Evolutionary conservation across 1,140 invertebrate genomes (phyloP), one percentile per base, ranked within the genome.

Genomic region (Sitophilus oryzae): DNA sequence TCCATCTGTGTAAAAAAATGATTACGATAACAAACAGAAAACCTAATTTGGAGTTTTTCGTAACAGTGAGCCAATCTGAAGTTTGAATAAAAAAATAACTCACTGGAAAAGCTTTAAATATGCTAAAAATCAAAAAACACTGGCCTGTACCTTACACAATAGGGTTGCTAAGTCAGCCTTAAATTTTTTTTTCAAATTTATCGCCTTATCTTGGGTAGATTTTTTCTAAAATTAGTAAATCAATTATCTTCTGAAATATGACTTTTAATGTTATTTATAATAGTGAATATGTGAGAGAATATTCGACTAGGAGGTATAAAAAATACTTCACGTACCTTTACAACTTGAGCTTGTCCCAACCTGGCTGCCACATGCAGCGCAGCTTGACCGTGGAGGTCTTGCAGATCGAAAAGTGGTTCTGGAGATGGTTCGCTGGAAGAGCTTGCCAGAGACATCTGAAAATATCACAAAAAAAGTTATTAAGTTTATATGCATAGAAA

Each of bases 281-380:
- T n/a, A n/a, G n/a, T n/a, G n/a, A n/a, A n/a, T n/a, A n/a, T n/a
- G n/a, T n/a, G n/a, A n/a, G n/a, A n/a, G n/a, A n/a, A n/a, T n/a
- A n/a, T n/a, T n/a, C n/a, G n/a, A n/a, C n/a, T n/a, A n/a, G n/a
- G n/a, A n/a, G n/a, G n/a, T n/a, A n/a, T n/a, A n/a, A n/a, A n/a
- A n/a, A n/a, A n/a, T n/a, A n/a, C n/a, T n/a, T n/a, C n/a, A 54
- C 41, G 47, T 59, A 78, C 73, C 57, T 83, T 85, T 18, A 89
- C 86, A 15, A 86, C 81, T 43, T 81, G 79, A 6, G 82, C 79
- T 64, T 93, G 88, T 23, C 83, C 93, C 65, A 89, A 84, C 20
- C 89, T 76, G 1, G 90, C 87, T 1, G 90, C 89, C 37, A 89
- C 78, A 71, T 92, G 90, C 37, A 93, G 71, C 11, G 89, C 83